Evolutionary conservation across 2,797 vertebrate genomes (phyloP).

Genomic region (Ciconia nigra): DNA sequence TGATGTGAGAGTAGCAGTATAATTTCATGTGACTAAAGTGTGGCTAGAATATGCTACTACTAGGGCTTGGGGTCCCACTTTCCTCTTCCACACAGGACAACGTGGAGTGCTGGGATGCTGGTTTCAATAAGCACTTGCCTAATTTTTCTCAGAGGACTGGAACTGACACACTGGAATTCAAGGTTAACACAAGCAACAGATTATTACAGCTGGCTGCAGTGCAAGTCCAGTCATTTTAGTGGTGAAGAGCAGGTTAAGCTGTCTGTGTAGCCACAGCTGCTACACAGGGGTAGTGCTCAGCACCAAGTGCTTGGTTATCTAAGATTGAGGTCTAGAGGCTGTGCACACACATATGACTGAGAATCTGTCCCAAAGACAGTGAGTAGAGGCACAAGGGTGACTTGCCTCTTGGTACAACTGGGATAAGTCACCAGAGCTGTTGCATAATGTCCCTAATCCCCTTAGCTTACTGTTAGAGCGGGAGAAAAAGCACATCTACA

Average conservation of each 20-base stretch:
- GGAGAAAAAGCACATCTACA: neutral
- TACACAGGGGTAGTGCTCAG: neutral
- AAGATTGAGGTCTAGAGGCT: neutral
- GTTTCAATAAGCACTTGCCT: conserved; percentile 28
- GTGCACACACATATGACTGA: neutral
- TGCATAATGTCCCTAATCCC: neutral
- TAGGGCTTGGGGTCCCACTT: neutral
- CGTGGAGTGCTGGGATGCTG: neutral
- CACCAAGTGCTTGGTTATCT: neutral
- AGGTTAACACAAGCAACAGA: conserved; percentile 5
- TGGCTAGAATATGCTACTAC: neutral
- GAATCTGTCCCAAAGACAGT: neutral
- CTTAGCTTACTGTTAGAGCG: neutral
- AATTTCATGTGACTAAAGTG: neutral
- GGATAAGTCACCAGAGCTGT: neutral
- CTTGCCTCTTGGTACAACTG: neutral
- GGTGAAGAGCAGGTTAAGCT: neutral
- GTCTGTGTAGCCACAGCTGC: neutral
- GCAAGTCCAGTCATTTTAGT: neutral
- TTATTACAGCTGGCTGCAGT: conserved; percentile 6
- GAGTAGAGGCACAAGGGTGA: neutral
- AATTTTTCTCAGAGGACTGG: neutral
- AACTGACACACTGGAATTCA: conserved; percentile 14
- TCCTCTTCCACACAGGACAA: neutral
- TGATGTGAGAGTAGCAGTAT: neutral